phyloP scores from a whole-genome alignment of 2,113 vertebrate genomes.

The Strigops habroptila region DNA sequence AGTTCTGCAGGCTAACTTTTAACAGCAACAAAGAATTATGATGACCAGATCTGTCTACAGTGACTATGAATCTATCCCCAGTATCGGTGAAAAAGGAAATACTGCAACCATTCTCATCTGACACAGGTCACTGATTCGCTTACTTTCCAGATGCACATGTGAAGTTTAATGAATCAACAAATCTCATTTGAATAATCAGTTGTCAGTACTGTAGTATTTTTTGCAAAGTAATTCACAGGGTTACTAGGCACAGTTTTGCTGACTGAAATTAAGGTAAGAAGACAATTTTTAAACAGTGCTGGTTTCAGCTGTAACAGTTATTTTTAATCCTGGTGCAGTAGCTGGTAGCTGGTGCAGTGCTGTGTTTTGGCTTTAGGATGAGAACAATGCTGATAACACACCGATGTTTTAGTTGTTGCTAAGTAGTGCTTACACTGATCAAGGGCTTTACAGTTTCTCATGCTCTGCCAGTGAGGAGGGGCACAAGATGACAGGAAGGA shows the following conservation, averaged over 20 bases:
- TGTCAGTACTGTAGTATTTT: neutral
- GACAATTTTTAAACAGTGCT: neutral
- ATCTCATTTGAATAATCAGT: neutral
- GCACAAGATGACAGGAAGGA: neutral
- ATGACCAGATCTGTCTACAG: neutral
- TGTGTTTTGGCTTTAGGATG: neutral
- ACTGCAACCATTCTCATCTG: neutral
- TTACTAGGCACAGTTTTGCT: neutral
- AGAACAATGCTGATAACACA: neutral
- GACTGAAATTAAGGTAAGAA: neutral
- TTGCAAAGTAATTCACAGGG: neutral
- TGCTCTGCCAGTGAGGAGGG: neutral
- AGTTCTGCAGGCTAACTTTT: neutral
- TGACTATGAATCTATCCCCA: neutral
- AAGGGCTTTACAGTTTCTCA: neutral
- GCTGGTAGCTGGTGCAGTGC: neutral
- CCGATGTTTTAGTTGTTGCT: neutral
- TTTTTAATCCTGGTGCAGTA: neutral
- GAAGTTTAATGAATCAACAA: conserved; percentile 2
- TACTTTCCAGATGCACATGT: neutral
- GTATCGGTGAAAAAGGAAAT: neutral
- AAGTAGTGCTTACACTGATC: neutral
- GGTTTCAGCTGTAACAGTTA: neutral
- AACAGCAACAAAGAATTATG: neutral
- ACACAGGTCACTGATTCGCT: neutral